phyloP scores from a whole-genome alignment of 2,113 vertebrate species.

The Kryptolebias marmoratus region DNA sequence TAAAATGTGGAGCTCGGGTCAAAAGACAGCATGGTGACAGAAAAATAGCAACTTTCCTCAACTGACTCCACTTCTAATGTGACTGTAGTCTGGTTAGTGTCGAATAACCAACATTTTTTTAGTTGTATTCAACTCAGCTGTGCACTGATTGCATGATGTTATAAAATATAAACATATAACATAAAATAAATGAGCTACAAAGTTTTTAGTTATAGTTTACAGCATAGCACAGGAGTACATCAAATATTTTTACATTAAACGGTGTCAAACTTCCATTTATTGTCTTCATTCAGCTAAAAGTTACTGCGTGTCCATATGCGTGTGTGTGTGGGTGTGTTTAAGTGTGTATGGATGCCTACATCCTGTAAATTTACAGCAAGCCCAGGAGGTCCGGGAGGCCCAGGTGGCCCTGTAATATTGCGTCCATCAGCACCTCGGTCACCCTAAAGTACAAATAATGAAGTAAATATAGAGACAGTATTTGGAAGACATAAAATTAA shows the following conservation, averaged over 20 bases:
- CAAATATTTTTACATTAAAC: too few relatives aligned
- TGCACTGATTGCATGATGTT: too few relatives aligned
- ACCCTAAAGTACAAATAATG: slow-evolving; percentile 79
- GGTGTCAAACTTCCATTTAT: too few relatives aligned
- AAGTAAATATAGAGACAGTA: not conserved
- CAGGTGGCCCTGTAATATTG: slow-evolving; percentile 83
- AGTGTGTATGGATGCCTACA: slow-evolving; percentile 73
- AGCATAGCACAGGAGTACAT: too few relatives aligned
- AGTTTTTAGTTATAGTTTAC: too few relatives aligned
- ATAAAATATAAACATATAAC: too few relatives aligned
- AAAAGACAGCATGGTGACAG: not conserved
- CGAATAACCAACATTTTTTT: not conserved
- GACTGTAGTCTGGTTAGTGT: not conserved
- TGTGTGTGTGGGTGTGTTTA: not conserved
- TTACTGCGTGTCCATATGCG: not conserved
- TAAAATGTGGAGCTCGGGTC: not conserved
- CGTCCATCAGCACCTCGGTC: slow-evolving; percentile 84
- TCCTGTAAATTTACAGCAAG: slow-evolving; percentile 75
- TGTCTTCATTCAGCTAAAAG: too few relatives aligned
- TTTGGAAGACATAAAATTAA: not conserved
- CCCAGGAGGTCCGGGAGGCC: slow-evolving; percentile 87
- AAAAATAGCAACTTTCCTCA: not conserved
- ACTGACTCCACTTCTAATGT: rapidly evolving
- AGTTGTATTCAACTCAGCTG: not conserved
- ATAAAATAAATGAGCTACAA: too few relatives aligned